A percentile compares a stretch with the other conserved stretches of the same genome.
Conservation (phyloP, 2,888 invertebrate genomes). For the Bimastos eiseni region DNA sequence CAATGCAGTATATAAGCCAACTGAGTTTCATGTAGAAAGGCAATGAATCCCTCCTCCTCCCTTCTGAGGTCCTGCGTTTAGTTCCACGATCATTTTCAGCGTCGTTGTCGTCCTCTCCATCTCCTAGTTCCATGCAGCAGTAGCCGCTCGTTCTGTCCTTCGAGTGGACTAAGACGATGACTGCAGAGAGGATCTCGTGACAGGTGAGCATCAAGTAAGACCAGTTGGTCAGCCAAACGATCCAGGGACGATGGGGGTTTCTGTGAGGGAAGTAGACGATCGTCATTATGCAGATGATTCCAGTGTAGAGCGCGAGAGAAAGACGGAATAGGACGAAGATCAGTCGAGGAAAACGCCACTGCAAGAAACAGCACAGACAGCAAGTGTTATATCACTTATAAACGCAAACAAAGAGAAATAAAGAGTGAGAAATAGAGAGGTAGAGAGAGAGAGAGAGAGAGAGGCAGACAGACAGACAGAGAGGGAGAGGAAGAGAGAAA, state of each 20-base stretch:
- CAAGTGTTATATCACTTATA: too few species aligned
- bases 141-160: background rate
- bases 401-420: too few species aligned
- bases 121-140: background rate
- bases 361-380: slow-evolving; percentile 46
- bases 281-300: slow-evolving; percentile 48
- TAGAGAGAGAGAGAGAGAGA: too few species aligned
- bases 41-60: too few species aligned
- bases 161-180: slow-evolving; percentile 30
- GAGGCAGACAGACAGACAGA: too few species aligned
- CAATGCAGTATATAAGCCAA: too few species aligned
- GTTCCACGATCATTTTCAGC: background rate
- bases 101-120: background rate
- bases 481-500: too few species aligned
- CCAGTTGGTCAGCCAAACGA: slow-evolving; percentile 57
- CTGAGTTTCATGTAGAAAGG: too few species aligned
- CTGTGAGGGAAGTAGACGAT: slow-evolving; percentile 39
- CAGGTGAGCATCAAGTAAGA: slow-evolving; percentile 51
- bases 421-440: too few species aligned
- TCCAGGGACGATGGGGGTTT: slow-evolving; percentile 42
- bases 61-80: too few species aligned
- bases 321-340: slow-evolving; percentile 51
- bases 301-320: slow-evolving; percentile 49
- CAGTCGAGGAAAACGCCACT: slow-evolving; percentile 53
- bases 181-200: slow-evolving; percentile 45